Evolutionary conservation across 1,140 invertebrate genomes (phyloP), one percentile per base, ranked within the genome.

Genomic region (Brachionus rubens): DNA sequence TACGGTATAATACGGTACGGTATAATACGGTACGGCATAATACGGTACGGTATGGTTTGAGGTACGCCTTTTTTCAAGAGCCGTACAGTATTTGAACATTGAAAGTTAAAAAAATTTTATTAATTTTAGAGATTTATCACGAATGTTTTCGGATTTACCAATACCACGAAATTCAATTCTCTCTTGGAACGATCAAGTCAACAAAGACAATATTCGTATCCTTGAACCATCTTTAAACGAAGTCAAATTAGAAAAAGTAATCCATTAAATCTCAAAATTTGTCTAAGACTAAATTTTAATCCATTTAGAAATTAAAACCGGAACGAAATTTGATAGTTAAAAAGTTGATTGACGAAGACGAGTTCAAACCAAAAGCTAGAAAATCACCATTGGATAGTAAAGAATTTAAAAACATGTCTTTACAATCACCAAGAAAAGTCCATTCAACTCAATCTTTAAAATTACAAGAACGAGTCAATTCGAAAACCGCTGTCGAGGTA

Each of bases 101-200:
- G n/a, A n/a, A n/a, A n/a, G n/a, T n/a, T n/a, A n/a, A n/a, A n/a
- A n/a, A n/a, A n/a, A 28, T 10, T 28, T 56, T 59, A 59, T 59
- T 59, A n/a, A n/a, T 59, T 40, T 40, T 6, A 65, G 59, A 43
- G 33, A 43, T 14, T 41, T 41, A 43, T n/a, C 33, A 3, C 10
- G 21, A 30, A n/a, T 65, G 12, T 65, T 65, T 65, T 43, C 36
- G 9, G 30, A 65, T 21, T 43, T 65, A 24, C 59, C 36, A 24
- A 65, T 65, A 43, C 59, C 59, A 14, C n/a, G 59, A n/a, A 65
- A 65, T 24, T 65, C 59, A 5, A 65, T 65, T 24, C 30, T 65
- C 24, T 65, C 59, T 1, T 65, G 59, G 59, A 65, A 65, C 1
- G 59, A 65, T 43, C 59, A 65, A 46, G 59, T 65, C 21, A 19